Percentiles rank a stretch among this genome's conserved stretches.
Evolutionary conservation across 2,888 invertebrate genomes (phyloP).

Genomic region (Adela reaumurella): DNA sequence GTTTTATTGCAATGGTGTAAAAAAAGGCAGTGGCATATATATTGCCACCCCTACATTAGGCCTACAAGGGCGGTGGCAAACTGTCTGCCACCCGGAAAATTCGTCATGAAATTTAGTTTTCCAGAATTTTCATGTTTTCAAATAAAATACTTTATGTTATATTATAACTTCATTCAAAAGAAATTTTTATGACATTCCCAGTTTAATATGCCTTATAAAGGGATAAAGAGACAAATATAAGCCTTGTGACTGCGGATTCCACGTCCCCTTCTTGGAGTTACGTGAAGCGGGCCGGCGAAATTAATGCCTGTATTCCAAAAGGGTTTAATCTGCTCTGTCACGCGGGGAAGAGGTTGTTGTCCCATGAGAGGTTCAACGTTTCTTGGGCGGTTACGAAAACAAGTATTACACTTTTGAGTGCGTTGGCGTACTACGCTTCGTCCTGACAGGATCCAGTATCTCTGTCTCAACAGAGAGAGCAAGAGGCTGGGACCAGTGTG

Average conservation of each 20-base stretch:
- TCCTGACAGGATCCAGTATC: neutral
- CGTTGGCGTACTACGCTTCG: too few relatives aligned
- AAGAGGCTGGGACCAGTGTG: neutral
- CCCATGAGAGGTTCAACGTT: too few relatives aligned
- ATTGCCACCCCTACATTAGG: slow-evolving; percentile 7
- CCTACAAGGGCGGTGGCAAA: too few relatives aligned
- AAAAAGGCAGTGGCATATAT: slow-evolving; percentile 11
- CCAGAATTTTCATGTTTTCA: slow-evolving; percentile 7
- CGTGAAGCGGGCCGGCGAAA: neutral
- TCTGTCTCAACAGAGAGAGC: slow-evolving; percentile 2
- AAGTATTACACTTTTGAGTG: too few relatives aligned
- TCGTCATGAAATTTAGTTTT: slow-evolving; percentile 2
- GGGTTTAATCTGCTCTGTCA: neutral
- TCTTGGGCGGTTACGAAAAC: too few relatives aligned
- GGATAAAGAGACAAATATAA: slow-evolving; percentile 3
- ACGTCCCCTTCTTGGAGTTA: neutral
- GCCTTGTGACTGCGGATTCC: neutral
- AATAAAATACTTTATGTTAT: slow-evolving; percentile 7
- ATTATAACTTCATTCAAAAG: slow-evolving; percentile 8
- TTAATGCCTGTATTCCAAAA: neutral
- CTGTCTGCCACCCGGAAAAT: too few relatives aligned
- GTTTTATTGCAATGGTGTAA: slow-evolving; percentile 8
- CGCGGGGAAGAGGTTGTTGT: too few relatives aligned
- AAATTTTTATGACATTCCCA: slow-evolving; percentile 8
- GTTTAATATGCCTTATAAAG: slow-evolving; percentile 11